Evolutionary conservation across 2,797 vertebrate genomes (phyloP).

Genomic region (Mus minutoides): DNA sequence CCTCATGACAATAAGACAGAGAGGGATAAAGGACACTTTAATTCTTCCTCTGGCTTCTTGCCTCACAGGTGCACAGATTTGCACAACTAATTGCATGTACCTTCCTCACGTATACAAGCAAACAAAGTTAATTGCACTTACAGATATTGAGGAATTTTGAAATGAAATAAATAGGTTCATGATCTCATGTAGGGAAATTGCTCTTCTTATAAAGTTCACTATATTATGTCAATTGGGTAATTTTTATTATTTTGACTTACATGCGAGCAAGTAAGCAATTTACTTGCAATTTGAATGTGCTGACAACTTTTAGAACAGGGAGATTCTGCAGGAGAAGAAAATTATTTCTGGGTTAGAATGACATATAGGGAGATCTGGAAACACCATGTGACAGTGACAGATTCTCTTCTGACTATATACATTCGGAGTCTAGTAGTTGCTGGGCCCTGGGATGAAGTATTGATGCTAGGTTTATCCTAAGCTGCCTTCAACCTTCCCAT

Average conservation of each 20-base stretch:
- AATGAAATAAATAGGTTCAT: background rate
- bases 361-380: background rate
- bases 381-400: background rate
- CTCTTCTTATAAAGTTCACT: background rate
- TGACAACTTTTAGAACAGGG: conserved; percentile 8
- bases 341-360: background rate
- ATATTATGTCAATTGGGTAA: no score
- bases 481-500: background rate
- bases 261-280: no score
- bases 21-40: background rate
- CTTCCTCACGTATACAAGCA: background rate
- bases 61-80: background rate
- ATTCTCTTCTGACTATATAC: background rate
- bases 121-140: background rate
- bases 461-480: background rate
- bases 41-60: background rate
- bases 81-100: background rate
- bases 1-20: background rate
- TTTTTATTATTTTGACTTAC: background rate
- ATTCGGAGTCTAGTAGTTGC: background rate
- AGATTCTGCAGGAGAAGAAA: background rate
- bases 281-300: background rate
- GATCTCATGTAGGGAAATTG: background rate
- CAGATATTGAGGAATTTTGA: conserved; percentile 23
- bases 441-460: background rate